Conservation (phyloP, 2,113 vertebrate species). For the Morphnarchus princeps region DNA sequence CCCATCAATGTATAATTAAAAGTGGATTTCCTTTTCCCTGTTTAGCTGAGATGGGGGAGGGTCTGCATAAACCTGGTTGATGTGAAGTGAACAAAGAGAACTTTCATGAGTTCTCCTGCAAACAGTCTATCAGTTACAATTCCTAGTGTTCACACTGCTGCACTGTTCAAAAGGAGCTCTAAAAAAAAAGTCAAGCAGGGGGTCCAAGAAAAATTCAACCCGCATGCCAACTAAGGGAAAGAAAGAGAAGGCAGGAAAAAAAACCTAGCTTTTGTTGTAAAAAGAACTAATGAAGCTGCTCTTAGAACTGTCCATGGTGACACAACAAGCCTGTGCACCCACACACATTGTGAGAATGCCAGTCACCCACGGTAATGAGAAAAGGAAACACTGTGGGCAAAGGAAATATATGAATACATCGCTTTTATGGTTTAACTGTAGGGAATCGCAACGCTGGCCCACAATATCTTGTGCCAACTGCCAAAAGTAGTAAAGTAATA, state of each 20-base stretch:
- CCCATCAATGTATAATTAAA: slow-evolving; percentile 82
- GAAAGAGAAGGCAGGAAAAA: slow-evolving; percentile 72
- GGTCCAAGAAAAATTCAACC: slow-evolving; percentile 75
- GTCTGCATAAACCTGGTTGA: slow-evolving; percentile 72
- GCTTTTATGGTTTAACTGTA: slow-evolving; percentile 63
- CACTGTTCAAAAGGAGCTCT: slow-evolving; percentile 75
- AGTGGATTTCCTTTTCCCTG: slow-evolving; percentile 79
- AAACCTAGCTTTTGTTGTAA: slow-evolving; percentile 75
- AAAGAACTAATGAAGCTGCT: slow-evolving; percentile 81
- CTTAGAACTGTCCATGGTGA: slow-evolving; percentile 75
- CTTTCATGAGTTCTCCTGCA: slow-evolving; percentile 77
- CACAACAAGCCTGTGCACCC: slow-evolving; percentile 73
- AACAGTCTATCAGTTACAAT: slow-evolving; percentile 83
- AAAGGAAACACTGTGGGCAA: slow-evolving; percentile 58
- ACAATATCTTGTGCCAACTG: slow-evolving; percentile 52
- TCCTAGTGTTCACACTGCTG: slow-evolving; percentile 74
- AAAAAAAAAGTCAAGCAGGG: slow-evolving; percentile 80
- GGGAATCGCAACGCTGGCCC: slow-evolving; percentile 55
- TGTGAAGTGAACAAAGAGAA: slow-evolving; percentile 77
- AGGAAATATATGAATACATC: slow-evolving; percentile 47
- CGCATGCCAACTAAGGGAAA: slow-evolving; percentile 75
- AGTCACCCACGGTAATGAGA: slow-evolving; percentile 64
- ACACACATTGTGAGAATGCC: slow-evolving; percentile 73
- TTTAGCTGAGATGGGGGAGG: slow-evolving; percentile 65
- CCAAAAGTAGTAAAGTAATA: slow-evolving; percentile 54